These are phyloP conservation scores for Eremobia ochroleuca DNA, from an alignment of 2,888 invertebrate species.

Conservation along the genomic window DNA sequence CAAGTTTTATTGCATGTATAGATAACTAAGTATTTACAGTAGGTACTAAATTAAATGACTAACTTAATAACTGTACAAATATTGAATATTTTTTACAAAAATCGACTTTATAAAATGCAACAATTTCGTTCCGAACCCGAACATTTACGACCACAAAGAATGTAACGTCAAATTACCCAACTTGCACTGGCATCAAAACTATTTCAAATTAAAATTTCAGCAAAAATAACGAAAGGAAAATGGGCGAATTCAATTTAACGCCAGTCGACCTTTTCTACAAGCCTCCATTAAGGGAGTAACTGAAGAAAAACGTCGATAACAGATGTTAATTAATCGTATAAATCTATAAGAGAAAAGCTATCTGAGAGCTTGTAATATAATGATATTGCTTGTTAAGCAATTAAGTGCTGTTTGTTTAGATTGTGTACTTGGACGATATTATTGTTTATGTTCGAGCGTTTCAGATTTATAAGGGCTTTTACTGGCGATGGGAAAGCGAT, in stretches of 20 bases:
- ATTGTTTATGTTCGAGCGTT: constrained; percentile 40
- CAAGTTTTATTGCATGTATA: no score
- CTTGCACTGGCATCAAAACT: constrained; percentile 58
- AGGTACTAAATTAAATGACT: neutral
- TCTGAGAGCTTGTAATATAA: constrained; percentile 69
- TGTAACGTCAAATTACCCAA: constrained; percentile 22
- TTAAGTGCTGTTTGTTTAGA: constrained; percentile 62
- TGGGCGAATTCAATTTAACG: constrained; percentile 85
- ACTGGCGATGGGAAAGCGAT: constrained; percentile 21
- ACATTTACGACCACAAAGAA: constrained; percentile 23
- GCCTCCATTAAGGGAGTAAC: constrained; percentile 83
- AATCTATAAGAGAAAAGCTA: constrained; percentile 76
- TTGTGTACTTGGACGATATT: constrained; percentile 38
- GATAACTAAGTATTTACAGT: no score
- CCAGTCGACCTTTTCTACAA: constrained; percentile 77
- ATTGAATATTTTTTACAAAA: neutral
- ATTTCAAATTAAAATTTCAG: constrained; percentile 66
- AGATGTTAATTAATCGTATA: constrained; percentile 88
- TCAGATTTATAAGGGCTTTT: constrained; percentile 31
- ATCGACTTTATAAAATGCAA: neutral
- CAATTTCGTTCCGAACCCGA: neutral
- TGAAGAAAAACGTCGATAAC: constrained; percentile 87
- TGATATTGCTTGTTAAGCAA: constrained; percentile 71
- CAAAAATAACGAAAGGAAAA: constrained; percentile 65
- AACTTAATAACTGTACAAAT: neutral